These are phyloP conservation scores for Drosophila bunnanda DNA, from an alignment of 2,888 invertebrate genomes.

Conservation along the genomic window DNA sequence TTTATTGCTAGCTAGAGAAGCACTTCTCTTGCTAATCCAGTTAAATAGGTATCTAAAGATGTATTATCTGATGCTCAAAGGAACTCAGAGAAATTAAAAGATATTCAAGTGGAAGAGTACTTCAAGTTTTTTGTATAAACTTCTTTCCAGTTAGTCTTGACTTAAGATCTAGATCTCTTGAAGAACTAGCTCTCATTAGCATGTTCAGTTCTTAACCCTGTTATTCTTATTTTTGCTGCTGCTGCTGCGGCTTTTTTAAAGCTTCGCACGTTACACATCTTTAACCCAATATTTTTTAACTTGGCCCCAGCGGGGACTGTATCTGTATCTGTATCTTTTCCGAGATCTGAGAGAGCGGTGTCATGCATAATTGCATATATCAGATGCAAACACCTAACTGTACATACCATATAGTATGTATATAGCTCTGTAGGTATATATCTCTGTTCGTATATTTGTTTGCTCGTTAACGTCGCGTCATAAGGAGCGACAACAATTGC, in stretches of 20 bases:
- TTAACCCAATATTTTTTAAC: conserved; percentile 59
- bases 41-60: background rate
- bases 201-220: conserved; percentile 8
- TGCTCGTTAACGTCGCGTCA: conserved; percentile 65
- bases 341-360: conserved; percentile 39
- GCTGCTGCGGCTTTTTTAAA: background rate
- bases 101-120: background rate
- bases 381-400: conserved; percentile 74
- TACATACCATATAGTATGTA: conserved; percentile 31
- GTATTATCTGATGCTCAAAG: background rate
- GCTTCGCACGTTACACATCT: conserved; percentile 58
- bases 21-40: conserved; percentile 6
- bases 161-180: background rate
- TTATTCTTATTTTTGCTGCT: background rate
- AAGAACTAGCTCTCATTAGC: conserved; percentile 7
- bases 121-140: background rate
- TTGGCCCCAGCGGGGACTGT: conserved; percentile 16
- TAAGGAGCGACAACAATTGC: conserved; percentile 55
- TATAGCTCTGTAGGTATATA: background rate
- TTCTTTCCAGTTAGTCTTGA: background rate
- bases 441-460: conserved; percentile 18
- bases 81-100: background rate
- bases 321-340: conserved; percentile 48
- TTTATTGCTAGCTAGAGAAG: conserved; percentile 3
- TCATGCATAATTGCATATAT: conserved; percentile 79